Percentiles rank a stretch among this genome's conserved stretches.
phyloP scores from a whole-genome alignment of 1,140 invertebrate genomes.

The Tachypleus tridentatus region DNA sequence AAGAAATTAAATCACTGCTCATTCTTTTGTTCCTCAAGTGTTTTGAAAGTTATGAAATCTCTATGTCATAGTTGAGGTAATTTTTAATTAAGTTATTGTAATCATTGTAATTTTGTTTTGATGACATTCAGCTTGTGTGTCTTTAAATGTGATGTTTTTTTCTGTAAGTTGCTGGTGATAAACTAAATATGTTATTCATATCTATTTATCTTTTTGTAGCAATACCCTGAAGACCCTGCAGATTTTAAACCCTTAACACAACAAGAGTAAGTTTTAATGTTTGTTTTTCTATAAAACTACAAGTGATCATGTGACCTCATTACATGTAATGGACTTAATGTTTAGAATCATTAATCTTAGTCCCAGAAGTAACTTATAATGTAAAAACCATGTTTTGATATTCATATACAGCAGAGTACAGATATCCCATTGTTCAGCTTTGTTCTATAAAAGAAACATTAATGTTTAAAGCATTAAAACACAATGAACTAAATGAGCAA shows the following conservation, averaged over 20 bases:
- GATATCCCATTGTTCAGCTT: too few species aligned
- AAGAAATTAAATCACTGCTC: too few species aligned
- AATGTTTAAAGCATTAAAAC: too few species aligned
- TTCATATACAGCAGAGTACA: too few species aligned
- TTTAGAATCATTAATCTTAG: not conserved
- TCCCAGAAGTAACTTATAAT: too few species aligned
- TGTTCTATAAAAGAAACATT: too few species aligned
- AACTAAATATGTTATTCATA: too few species aligned
- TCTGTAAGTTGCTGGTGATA: not conserved
- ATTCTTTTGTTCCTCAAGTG: too few species aligned
- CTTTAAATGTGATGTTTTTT: constrained; percentile 7
- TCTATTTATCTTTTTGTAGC: constrained; percentile 27
- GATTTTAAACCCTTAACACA: constrained; percentile 93
- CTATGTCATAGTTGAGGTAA: too few species aligned
- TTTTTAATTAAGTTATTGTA: constrained; percentile 1
- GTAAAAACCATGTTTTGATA: too few species aligned
- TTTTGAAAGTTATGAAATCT: too few species aligned
- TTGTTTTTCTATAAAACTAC: constrained; percentile 41
- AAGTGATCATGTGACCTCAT: constrained; percentile 70
- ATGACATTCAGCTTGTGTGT: constrained; percentile 2
- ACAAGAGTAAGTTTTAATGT: constrained; percentile 51
- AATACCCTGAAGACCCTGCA: constrained; percentile 94
- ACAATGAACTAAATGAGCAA: too few species aligned
- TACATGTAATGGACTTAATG: constrained; percentile 76
- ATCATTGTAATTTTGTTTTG: constrained; percentile 2